phyloP scores from a whole-genome alignment of 2,888 invertebrate species.

The Xylota sylvarum region DNA sequence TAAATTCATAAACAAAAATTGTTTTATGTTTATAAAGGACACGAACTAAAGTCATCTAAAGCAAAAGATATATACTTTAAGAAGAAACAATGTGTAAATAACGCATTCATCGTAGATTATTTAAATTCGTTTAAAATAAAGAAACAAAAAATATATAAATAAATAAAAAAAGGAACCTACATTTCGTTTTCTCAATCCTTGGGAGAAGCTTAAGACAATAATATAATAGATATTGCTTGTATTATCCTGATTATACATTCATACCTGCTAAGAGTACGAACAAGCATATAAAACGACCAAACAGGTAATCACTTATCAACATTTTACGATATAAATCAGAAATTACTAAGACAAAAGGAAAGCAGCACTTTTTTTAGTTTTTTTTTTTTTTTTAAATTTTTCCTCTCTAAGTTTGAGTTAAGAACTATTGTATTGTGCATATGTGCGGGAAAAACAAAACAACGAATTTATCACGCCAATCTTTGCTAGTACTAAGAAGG shows the following conservation, averaged over 20 bases:
- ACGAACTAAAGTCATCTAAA: constrained; percentile 7
- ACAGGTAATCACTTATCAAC: background rate
- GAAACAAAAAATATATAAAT: background rate
- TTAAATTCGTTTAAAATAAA: background rate
- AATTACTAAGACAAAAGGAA: background rate
- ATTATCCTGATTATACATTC: constrained; percentile 1
- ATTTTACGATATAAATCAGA: background rate
- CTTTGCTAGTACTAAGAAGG: too few relatives aligned
- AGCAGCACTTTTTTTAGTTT: too few relatives aligned
- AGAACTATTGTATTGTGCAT: too few relatives aligned
- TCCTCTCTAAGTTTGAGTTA: too few relatives aligned
- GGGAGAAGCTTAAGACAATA: background rate
- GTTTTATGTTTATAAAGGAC: background rate
- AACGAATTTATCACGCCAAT: too few relatives aligned
- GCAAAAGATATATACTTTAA: background rate
- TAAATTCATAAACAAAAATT: constrained; percentile 6
- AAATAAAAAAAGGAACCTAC: background rate
- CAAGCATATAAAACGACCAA: background rate
- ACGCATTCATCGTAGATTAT: constrained; percentile 5
- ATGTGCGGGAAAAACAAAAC: too few relatives aligned
- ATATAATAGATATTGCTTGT: constrained; percentile 9
- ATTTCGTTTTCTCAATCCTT: constrained; percentile 7
- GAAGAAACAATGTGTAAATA: background rate
- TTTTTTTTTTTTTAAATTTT: too few relatives aligned
- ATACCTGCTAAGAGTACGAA: background rate